phyloP scores from a whole-genome alignment of 2,797 vertebrate genomes.

The Malurus leucopterus region DNA sequence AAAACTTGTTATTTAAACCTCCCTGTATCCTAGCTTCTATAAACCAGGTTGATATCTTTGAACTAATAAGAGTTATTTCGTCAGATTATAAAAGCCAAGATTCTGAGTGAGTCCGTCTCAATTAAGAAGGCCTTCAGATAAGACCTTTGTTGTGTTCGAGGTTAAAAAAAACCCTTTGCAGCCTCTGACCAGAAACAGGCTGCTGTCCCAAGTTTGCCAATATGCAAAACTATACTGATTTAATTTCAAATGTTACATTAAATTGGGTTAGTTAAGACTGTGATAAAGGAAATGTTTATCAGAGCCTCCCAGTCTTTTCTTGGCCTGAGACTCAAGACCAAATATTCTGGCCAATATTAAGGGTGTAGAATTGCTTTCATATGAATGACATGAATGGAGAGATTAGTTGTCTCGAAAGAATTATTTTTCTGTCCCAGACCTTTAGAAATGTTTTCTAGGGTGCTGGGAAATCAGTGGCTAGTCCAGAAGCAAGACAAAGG shows the following conservation, averaged over 20 bases:
- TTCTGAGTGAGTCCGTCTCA: not conserved
- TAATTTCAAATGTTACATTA: slow-evolving; percentile 4
- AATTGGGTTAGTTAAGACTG: not conserved
- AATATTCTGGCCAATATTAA: slow-evolving; percentile 17
- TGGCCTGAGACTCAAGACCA: not conserved
- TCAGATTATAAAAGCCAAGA: not conserved
- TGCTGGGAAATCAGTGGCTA: slow-evolving; percentile 18
- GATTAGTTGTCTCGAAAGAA: slow-evolving; percentile 30
- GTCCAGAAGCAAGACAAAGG: slow-evolving; percentile 43
- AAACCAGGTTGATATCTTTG: not conserved
- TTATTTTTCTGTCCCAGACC: slow-evolving; percentile 30
- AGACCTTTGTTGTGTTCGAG: not conserved
- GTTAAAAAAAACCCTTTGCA: not conserved
- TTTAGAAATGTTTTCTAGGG: slow-evolving; percentile 32
- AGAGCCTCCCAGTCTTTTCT: not conserved
- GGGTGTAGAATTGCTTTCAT: not conserved
- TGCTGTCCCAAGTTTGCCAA: not conserved
- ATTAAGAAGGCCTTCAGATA: not conserved
- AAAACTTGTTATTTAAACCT: not conserved
- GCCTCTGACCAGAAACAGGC: not conserved
- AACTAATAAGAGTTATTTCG: not conserved
- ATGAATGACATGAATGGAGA: slow-evolving; percentile 30
- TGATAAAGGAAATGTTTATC: slow-evolving; percentile 32
- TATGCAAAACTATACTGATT: not conserved
- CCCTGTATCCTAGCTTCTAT: not conserved